Evolutionary conservation across 1,140 invertebrate genomes (phyloP), one percentile per base, ranked within the genome.

Genomic region (Caenorhabditis inopinata): DNA sequence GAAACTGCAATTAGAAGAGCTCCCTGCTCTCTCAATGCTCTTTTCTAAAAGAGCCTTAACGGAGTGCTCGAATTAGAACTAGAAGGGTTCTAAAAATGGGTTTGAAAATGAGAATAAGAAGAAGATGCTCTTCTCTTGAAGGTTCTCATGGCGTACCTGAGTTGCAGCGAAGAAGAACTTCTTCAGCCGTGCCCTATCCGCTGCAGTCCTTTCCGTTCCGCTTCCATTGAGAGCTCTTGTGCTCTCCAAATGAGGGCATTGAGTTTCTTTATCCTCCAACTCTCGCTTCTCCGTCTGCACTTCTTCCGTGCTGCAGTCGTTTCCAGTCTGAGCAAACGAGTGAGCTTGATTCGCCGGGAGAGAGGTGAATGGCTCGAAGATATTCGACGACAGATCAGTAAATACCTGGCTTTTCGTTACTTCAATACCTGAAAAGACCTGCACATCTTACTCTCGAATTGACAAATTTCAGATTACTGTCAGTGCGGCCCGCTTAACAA

Each of bases 151-250:
- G n/a, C n/a, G n/a, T n/a, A 62, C 53, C 53, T 62, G 58, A n/a
- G 58, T 38, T 42, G 58, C 58, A 5, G 58, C 58, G 12, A 68
- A 68, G 21, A 68, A 68, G 32, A 68, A 68, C n/a, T 68, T 68
- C 9, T 68, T 68, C 16, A 68, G 18, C 14, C 58, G n/a, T 21
- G 58, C 58, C 38, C 58, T 38, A 68, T 68, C 58, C n/a, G n/a
- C 9, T 21, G 58, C n/a, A 4, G 58, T 68, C 38, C 58, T 68
- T 21, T 68, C 58, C 38, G 18, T 68, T 18, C 38, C 58, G 18
- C 35, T 21, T 68, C 58, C 58, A 68, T 68, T 18, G 7, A 38
- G 32, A 12, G 38, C 23, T 68, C 58, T 35, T 0, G n/a, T 68
- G 38, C 58, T 68, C n/a, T 68, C 58, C 11, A 18, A 38, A 38